Conservation (phyloP, 2,888 invertebrate species). For the Epirrhoe tristata region DNA sequence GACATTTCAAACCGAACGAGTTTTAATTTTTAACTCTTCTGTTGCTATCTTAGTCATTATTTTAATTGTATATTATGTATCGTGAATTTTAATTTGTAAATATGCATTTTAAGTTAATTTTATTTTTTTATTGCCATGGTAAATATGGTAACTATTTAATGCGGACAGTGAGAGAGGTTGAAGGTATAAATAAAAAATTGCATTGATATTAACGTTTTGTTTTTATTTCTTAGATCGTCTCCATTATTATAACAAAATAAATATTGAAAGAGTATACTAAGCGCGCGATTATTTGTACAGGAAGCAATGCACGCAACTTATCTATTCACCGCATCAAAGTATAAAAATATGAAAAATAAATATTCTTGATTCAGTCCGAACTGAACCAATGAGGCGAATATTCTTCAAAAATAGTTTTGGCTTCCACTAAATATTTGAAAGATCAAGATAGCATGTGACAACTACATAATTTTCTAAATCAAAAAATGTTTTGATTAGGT, state of each 20-base stretch:
- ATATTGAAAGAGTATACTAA: slow-evolving; percentile 61
- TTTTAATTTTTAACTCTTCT: slow-evolving; percentile 68
- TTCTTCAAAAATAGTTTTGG: neutral
- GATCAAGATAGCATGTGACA: too few species aligned
- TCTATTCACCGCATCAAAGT: neutral
- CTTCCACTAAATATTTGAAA: neutral
- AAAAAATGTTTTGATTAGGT: too few species aligned
- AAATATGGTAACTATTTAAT: slow-evolving; percentile 79
- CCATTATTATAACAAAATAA: slow-evolving; percentile 55
- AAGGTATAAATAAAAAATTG: slow-evolving; percentile 82
- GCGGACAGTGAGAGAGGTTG: slow-evolving; percentile 75
- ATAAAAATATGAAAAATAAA: slow-evolving; percentile 4
- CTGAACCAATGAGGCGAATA: neutral
- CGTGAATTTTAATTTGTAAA: slow-evolving; percentile 81
- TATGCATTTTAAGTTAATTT: slow-evolving; percentile 81
- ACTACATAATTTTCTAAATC: too few species aligned
- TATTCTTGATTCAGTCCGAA: neutral
- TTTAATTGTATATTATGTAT: slow-evolving; percentile 83
- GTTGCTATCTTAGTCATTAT: slow-evolving; percentile 80
- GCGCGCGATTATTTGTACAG: slow-evolving; percentile 14
- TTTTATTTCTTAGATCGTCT: slow-evolving; percentile 63
- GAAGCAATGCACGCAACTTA: slow-evolving; percentile 15
- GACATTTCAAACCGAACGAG: slow-evolving; percentile 62
- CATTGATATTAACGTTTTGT: slow-evolving; percentile 69
- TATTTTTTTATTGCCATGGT: slow-evolving; percentile 80